Conservation (phyloP, 2,797 vertebrate genomes). For the Periparus ater region DNA sequence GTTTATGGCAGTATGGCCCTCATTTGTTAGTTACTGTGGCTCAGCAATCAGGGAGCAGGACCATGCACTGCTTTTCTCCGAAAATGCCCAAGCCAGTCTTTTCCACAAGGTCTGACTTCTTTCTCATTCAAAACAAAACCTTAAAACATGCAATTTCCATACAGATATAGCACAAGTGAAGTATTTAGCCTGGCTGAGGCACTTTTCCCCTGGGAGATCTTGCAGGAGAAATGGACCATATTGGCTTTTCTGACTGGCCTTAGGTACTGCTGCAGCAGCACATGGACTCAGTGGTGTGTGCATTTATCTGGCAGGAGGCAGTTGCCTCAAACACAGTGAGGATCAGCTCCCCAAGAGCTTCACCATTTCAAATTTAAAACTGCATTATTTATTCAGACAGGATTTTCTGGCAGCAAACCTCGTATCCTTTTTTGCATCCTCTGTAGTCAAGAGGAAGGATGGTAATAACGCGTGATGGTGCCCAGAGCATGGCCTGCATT, state of each 20-base stretch:
- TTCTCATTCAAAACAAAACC: background rate
- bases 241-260: background rate
- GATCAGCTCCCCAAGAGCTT: background rate
- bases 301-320: background rate
- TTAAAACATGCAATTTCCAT: background rate
- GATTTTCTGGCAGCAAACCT: background rate
- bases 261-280: background rate
- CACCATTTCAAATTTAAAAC: background rate
- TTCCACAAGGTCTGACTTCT: background rate
- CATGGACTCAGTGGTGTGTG: background rate
- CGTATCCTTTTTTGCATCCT: background rate
- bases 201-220: background rate
- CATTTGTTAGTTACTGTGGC: background rate
- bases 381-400: background rate
- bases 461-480: accelerated
- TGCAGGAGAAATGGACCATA: background rate
- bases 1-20: background rate
- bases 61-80: accelerated
- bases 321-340: background rate
- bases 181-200: background rate
- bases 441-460: background rate
- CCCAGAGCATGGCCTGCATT: background rate
- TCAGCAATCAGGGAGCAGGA: background rate
- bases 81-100: background rate
- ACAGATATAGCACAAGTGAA: background rate